A percentile compares a stretch with the other conserved stretches of the same genome.
phyloP scores from a whole-genome alignment of 2,888 invertebrate species.

The Spialia ferax region DNA sequence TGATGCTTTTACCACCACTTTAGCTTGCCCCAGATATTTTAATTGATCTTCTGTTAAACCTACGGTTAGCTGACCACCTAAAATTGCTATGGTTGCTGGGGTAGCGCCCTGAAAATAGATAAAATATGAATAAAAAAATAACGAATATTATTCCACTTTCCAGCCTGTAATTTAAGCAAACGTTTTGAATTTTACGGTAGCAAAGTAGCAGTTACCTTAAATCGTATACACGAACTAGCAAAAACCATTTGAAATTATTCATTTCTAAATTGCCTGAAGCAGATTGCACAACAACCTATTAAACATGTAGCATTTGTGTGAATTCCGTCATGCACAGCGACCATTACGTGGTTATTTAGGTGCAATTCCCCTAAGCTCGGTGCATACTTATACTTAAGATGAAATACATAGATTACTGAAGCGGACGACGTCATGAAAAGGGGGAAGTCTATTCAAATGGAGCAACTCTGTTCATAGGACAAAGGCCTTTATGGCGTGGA shows the following conservation, averaged over 20 bases:
- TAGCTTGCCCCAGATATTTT: conserved; percentile 87
- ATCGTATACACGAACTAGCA: not conserved
- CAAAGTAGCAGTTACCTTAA: too few species aligned
- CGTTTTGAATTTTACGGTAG: too few species aligned
- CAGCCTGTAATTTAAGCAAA: too few species aligned
- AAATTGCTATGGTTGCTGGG: conserved; percentile 97
- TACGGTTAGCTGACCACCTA: conserved; percentile 93
- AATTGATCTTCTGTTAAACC: conserved; percentile 90
- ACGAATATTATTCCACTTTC: too few species aligned
- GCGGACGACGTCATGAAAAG: conserved; percentile 27
- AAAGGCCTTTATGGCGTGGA: conserved; percentile 32
- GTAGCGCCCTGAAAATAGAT: conserved; percentile 88
- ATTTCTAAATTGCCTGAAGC: not conserved
- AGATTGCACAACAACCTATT: not conserved
- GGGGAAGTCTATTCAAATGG: conserved; percentile 31
- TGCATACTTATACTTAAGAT: not conserved
- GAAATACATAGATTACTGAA: conserved; percentile 19
- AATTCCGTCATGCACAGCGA: not conserved
- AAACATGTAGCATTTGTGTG: not conserved
- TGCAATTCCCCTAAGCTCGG: not conserved
- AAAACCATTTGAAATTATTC: not conserved
- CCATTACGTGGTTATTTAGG: not conserved
- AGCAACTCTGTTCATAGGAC: conserved; percentile 29
- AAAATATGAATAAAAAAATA: not conserved
- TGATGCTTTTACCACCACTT: conserved; percentile 92